Percentiles rank a stretch among this genome's conserved stretches.
Evolutionary conservation across 1,140 invertebrate genomes (phyloP).

Genomic region (Araneus ventricosus): DNA sequence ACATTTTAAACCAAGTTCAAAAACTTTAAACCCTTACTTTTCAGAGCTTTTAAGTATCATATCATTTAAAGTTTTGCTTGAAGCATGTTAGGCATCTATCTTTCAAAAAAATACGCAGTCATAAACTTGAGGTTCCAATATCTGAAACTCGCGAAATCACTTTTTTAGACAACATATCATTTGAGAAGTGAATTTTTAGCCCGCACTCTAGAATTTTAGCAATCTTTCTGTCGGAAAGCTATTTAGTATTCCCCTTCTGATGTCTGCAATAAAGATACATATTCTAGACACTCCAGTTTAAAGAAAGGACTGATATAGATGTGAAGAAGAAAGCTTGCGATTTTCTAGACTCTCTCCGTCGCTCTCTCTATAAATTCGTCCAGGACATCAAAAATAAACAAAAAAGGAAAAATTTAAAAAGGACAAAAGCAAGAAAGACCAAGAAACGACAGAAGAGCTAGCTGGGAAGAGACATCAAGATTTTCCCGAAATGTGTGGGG

Average conservation of each 20-base stretch:
- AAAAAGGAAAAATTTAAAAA: background rate
- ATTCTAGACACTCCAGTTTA: constrained; percentile 24
- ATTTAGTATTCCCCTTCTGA: constrained; percentile 35
- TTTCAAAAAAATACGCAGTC: background rate
- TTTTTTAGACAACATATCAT: background rate
- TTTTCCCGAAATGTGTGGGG: background rate
- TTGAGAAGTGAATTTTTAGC: background rate
- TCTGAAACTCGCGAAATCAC: background rate
- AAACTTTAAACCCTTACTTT: no score
- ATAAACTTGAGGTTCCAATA: background rate
- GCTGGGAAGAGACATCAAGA: constrained; percentile 12
- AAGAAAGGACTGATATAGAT: constrained; percentile 17
- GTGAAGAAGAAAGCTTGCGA: constrained; percentile 30
- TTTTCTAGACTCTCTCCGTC: constrained; percentile 3
- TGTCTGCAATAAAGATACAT: constrained; percentile 30
- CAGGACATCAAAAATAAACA: constrained; percentile 28
- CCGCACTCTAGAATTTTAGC: background rate
- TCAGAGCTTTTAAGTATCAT: no score
- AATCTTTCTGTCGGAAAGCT: background rate
- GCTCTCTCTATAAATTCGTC: constrained; percentile 1
- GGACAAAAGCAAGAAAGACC: background rate
- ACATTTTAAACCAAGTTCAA: no score
- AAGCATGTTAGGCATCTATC: background rate
- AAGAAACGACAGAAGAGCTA: constrained; percentile 3
- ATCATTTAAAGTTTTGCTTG: no score